Evolutionary conservation across 1,140 invertebrate genomes (phyloP).

Genomic region (Bombus polaris): DNA sequence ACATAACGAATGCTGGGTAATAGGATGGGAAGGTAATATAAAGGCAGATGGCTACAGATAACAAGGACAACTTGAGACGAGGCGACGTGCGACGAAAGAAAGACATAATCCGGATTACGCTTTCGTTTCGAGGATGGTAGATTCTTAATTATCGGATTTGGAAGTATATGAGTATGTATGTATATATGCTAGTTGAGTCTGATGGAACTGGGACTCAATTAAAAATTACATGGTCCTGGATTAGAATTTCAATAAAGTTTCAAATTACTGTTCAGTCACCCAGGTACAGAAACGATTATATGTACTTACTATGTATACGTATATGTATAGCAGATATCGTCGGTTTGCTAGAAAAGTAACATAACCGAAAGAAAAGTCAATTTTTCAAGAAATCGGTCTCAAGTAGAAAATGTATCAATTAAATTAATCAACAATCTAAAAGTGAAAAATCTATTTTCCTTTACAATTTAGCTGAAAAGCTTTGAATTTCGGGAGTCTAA

Average conservation of each 20-base stretch:
- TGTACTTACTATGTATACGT: background rate
- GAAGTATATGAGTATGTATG: background rate
- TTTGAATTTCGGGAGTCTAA: background rate
- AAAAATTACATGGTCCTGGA: background rate
- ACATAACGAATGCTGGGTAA: conserved; percentile 17
- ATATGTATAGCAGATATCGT: background rate
- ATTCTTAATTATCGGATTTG: conserved; percentile 64
- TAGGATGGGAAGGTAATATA: background rate
- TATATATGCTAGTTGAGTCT: background rate
- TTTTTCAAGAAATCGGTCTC: background rate
- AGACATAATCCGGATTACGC: conserved; percentile 63
- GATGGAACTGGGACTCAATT: background rate
- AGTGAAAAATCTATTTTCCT: background rate
- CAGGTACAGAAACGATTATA: background rate
- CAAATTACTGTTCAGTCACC: background rate
- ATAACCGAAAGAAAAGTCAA: background rate
- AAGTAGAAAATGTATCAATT: background rate
- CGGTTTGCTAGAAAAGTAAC: background rate
- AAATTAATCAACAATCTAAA: background rate
- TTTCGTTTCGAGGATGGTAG: conserved; percentile 38
- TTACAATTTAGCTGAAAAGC: background rate
- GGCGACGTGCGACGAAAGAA: conserved; percentile 34
- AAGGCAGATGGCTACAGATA: conserved; percentile 49
- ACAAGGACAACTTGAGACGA: conserved; percentile 44
- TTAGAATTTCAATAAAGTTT: conserved; percentile 10